Conservation (phyloP, 2,888 invertebrate genomes). For the Melangyna quadrimaculata region DNA sequence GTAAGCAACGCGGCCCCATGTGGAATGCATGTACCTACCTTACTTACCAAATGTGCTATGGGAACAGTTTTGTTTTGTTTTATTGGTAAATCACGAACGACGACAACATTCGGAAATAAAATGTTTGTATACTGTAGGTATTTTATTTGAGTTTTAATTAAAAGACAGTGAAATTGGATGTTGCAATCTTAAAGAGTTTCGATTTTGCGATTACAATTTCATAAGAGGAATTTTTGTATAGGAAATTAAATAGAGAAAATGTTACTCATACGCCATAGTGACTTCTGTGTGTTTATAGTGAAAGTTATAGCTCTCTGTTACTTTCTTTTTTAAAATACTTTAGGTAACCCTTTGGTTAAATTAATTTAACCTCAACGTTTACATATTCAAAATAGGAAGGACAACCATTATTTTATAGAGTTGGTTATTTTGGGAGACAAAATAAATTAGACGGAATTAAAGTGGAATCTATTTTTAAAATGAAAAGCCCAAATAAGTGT, state of each 20-base stretch:
- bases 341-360: neutral
- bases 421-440: too few relatives aligned
- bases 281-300: neutral
- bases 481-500: too few relatives aligned
- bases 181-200: slow-evolving; percentile 1
- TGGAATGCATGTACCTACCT: neutral
- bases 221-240: neutral
- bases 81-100: slow-evolving; percentile 61
- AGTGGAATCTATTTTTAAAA: too few relatives aligned
- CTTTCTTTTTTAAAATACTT: neutral
- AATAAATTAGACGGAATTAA: too few relatives aligned
- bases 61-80: slow-evolving; percentile 12
- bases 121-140: neutral
- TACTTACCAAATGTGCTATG: slow-evolving; percentile 6
- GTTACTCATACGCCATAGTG: slow-evolving; percentile 35
- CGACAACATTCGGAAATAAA: neutral
- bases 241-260: neutral
- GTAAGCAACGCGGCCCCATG: slow-evolving; percentile 5
- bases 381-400: neutral
- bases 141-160: slow-evolving; percentile 28
- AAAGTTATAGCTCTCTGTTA: neutral
- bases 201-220: neutral
- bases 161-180: neutral
- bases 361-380: neutral
- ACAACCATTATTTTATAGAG: too few relatives aligned